These are phyloP conservation scores for Gopherus evgoodei DNA, from an alignment of 2,113 vertebrate genomes.

Conservation along the genomic window DNA sequence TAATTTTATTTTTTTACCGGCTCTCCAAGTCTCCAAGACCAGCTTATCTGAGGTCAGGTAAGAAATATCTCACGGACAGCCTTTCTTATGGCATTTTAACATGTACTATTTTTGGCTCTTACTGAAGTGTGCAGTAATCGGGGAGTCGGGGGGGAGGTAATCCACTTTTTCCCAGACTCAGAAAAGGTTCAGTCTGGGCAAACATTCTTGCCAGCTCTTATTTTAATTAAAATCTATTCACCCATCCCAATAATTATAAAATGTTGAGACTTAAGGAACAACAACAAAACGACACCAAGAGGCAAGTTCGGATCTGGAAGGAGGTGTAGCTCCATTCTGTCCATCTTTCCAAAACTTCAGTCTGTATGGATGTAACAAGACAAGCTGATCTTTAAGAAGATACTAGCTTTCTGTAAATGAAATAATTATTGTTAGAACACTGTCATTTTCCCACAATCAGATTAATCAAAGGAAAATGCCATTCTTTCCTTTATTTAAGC, in stretches of 20 bases:
- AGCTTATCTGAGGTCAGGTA: background rate
- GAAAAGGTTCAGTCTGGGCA: background rate
- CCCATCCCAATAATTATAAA: background rate
- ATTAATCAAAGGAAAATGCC: background rate
- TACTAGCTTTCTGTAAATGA: background rate
- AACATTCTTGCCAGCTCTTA: background rate
- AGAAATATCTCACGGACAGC: background rate
- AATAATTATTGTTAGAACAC: background rate
- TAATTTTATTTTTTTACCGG: background rate
- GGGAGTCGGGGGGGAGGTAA: background rate
- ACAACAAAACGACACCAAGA: background rate
- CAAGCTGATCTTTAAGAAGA: background rate
- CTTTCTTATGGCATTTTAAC: background rate
- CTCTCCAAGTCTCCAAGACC: background rate
- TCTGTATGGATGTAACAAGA: background rate
- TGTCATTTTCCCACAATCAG: background rate
- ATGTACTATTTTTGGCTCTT: background rate
- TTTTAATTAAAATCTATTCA: background rate
- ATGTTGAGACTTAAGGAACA: background rate
- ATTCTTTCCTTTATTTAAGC: background rate
- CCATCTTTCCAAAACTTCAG: background rate
- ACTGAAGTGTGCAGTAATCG: background rate
- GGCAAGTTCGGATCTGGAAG: background rate
- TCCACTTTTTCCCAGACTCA: background rate
- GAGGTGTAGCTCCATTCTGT: background rate